Conservation (phyloP, 2,113 vertebrate species). For the Indicator indicator region DNA sequence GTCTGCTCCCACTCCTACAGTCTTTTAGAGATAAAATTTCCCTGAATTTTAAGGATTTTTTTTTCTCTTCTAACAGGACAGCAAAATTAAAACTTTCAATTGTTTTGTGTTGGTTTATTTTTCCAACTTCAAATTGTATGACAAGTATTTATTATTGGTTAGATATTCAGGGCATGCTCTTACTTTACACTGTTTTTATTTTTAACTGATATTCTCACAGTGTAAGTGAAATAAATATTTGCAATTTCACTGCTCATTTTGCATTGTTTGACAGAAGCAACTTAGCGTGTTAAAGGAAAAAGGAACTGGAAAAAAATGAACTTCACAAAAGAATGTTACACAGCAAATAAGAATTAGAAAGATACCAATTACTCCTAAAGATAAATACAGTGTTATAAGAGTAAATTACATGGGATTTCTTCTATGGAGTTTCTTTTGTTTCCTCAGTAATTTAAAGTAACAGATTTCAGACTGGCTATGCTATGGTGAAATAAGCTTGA, state of each 20-base stretch:
- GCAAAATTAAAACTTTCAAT: neutral
- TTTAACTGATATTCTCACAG: neutral
- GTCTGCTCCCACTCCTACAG: neutral
- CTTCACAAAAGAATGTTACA: neutral
- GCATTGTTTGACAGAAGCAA: neutral
- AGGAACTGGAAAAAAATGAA: neutral
- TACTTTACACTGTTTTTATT: neutral
- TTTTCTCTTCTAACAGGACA: neutral
- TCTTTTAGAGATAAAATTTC: neutral
- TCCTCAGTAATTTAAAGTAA: neutral
- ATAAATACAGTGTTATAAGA: neutral
- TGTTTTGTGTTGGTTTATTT: neutral
- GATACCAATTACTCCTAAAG: neutral
- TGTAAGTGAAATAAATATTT: neutral
- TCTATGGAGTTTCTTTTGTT: neutral
- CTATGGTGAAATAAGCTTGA: conserved; percentile 9
- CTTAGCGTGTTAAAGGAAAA: neutral
- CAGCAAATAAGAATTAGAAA: neutral
- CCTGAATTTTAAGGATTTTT: neutral
- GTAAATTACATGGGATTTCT: conserved; percentile 1
- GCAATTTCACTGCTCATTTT: neutral
- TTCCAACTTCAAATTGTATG: neutral
- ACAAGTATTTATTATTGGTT: neutral
- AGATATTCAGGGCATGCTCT: neutral
- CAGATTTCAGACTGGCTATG: neutral